Evolutionary conservation across 2,797 vertebrate genomes (phyloP), one percentile per base, ranked within the genome.

Genomic region (Harpagifer antarcticus): DNA sequence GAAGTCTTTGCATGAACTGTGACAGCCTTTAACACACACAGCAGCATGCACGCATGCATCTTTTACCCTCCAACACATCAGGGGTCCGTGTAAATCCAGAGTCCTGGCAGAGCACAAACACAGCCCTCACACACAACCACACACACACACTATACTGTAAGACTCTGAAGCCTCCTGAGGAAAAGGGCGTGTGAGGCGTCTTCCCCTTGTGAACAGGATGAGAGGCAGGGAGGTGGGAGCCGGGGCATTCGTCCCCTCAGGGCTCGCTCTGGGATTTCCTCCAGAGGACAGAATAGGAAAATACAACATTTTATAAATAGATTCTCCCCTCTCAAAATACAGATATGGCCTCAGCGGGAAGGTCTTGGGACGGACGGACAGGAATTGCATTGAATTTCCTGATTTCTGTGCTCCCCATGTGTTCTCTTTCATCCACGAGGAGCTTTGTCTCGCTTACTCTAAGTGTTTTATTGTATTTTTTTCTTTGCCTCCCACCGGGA

Each of bases 121-220:
- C 60, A 70, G 60, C 27, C 4, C 27, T 27, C 27, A 45, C 45
- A 6, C 74, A 67, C 59, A 37, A 44, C 58, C 42, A 50, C 44
- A 53, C 53, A 64, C 40, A 67, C 45, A 54, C 1, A 0, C 20
- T 40, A 44, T 3, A 33, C 27, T 42, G 53, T 44, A 16, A 1
- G 14, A 37, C 56, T 60, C 11, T 70, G 52, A 8, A 52, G 62
- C 66, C 44, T 54, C 20, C 65, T 42, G 82, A 85, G 84, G 75
- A 71, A 84, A 68, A 78, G 79, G 77, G 78, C 54, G 81, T 85
- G 78, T 42, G 78, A 37, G 60, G 50, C 67, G 81, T 62, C 77
- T 78, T 81, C 68, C 48, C 74, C 64, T 85, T 89, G 90, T 93
- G 90, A 92, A 92, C 91, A 91, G 92, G 93, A 93, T 90, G 88